Conservation (phyloP, 2,888 invertebrate species). For the Ophion costatus region DNA sequence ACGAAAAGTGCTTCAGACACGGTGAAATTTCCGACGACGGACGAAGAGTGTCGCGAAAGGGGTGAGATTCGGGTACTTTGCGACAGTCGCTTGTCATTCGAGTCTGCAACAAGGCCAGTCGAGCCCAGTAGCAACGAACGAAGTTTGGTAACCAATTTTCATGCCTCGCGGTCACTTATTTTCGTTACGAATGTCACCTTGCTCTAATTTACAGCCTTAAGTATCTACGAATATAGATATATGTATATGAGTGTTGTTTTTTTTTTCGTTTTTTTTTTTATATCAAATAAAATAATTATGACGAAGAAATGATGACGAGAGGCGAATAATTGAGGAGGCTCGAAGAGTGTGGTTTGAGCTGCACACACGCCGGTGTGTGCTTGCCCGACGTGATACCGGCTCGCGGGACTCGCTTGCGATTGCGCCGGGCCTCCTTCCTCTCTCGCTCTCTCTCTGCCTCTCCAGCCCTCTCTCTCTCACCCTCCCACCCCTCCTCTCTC, state of each 20-base stretch:
- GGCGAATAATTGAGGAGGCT: constrained; percentile 47
- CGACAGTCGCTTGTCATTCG: neutral
- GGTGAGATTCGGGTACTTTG: neutral
- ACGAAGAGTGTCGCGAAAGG: neutral
- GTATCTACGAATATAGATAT: neutral
- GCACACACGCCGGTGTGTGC: constrained; percentile 66
- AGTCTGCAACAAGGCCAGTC: neutral
- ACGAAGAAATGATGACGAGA: constrained; percentile 8
- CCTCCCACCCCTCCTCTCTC: constrained; percentile 42
- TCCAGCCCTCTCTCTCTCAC: constrained; percentile 3
- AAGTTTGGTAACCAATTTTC: constrained; percentile 2
- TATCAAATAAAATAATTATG: neutral
- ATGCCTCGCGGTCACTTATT: neutral
- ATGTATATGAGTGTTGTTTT: neutral
- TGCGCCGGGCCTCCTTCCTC: constrained; percentile 62
- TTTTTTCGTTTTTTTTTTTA: neutral
- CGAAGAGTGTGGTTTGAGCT: constrained; percentile 55
- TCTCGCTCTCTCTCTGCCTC: constrained; percentile 46
- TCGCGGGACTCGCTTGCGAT: constrained; percentile 67
- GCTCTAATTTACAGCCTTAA: neutral
- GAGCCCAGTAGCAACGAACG: neutral
- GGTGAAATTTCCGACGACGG: neutral
- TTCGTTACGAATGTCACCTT: neutral
- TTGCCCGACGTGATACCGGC: constrained; percentile 67
- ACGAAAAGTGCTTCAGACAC: neutral